Conservation (phyloP, 2,888 invertebrate species). For the Andrena hattorfiana region DNA sequence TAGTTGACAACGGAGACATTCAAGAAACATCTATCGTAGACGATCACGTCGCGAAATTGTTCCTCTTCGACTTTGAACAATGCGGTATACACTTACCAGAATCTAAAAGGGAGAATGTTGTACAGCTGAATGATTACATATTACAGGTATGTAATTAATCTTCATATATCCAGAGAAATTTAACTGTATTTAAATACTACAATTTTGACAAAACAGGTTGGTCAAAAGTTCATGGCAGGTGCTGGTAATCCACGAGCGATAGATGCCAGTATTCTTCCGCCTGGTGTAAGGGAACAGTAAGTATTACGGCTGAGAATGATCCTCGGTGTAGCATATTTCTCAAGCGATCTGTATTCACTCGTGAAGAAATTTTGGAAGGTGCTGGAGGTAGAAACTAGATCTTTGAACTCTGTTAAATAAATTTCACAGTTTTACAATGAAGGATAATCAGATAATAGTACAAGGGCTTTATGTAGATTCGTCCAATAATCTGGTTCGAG, state of each 20-base stretch:
- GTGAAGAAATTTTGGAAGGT: constrained; percentile 18
- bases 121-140: constrained; percentile 94
- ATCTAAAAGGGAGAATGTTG: constrained; percentile 90
- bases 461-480: constrained; percentile 94
- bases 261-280: constrained; percentile 89
- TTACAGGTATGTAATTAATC: constrained; percentile 86
- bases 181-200: not conserved
- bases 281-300: constrained; percentile 91
- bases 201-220: constrained; percentile 85
- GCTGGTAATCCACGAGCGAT: constrained; percentile 90
- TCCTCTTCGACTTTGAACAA: constrained; percentile 98
- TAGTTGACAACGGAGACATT: constrained; percentile 90
- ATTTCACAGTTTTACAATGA: constrained; percentile 86
- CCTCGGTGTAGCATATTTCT: not conserved
- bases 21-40: constrained; percentile 90
- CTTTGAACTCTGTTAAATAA: constrained; percentile 25
- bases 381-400: not conserved
- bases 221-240: constrained; percentile 93
- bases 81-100: constrained; percentile 97
- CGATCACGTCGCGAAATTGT: constrained; percentile 93
- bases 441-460: constrained; percentile 91
- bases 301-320: constrained; percentile 76
- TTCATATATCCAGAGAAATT: not conserved
- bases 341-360: not conserved
- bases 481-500: constrained; percentile 91